These are phyloP conservation scores for Hypotaenidia philippensis DNA, from an alignment of 2,797 vertebrate species.

Conservation along the genomic window DNA sequence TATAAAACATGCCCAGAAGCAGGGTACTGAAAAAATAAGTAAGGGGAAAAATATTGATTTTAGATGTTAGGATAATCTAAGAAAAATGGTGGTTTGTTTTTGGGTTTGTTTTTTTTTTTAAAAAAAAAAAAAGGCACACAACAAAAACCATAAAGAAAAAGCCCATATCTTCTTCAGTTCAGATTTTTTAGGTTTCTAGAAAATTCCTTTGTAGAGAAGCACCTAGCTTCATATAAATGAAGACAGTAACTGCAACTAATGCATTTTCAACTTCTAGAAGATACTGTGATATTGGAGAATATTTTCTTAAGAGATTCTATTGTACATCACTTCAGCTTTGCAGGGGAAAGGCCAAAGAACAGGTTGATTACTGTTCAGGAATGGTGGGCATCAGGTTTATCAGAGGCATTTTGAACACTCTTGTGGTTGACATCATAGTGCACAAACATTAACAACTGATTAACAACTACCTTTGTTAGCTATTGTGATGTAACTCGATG, in stretches of 20 bases:
- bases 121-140: too few species aligned
- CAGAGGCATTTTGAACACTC: neutral
- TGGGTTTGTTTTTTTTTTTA: too few species aligned
- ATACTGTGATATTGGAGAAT: neutral
- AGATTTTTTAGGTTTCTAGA: neutral
- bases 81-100: neutral
- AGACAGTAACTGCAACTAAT: neutral
- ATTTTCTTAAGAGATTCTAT: neutral
- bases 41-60: slow-evolving; percentile 52
- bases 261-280: neutral
- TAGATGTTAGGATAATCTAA: slow-evolving; percentile 44
- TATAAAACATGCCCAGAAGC: slow-evolving; percentile 56
- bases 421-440: neutral
- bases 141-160: neutral
- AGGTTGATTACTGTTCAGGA: neutral
- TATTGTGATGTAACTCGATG: neutral
- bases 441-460: neutral
- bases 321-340: neutral
- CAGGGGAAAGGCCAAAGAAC: neutral
- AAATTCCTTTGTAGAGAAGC: neutral
- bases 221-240: neutral
- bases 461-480: slow-evolving; percentile 19
- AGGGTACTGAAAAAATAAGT: slow-evolving; percentile 31
- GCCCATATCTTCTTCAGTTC: neutral
- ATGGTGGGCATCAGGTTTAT: neutral